phyloP scores from a whole-genome alignment of 1,140 invertebrate genomes.

The Meteorus sp. region DNA sequence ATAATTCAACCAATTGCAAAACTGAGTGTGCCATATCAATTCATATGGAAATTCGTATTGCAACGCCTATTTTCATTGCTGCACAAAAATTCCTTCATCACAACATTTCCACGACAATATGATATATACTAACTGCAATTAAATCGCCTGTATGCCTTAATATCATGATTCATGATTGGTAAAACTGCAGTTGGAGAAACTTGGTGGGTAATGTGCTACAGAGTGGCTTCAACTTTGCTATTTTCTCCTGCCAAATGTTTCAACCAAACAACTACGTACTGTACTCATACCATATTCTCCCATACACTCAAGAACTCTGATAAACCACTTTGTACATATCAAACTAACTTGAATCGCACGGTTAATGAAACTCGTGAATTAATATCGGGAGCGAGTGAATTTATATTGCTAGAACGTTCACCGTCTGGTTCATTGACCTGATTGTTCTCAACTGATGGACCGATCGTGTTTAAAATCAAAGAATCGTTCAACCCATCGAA shows the following conservation, averaged over 20 bases:
- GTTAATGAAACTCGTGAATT: constrained; percentile 3
- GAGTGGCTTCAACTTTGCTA: constrained; percentile 43
- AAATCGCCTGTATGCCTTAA: constrained; percentile 47
- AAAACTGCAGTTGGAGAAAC: constrained; percentile 14
- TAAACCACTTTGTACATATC: too few relatives aligned
- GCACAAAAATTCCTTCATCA: constrained; percentile 21
- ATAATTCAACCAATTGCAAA: too few relatives aligned
- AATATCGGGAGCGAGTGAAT: not conserved
- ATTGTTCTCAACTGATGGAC: constrained; percentile 7
- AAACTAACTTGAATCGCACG: too few relatives aligned
- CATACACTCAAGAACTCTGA: too few relatives aligned
- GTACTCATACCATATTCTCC: not conserved
- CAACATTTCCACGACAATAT: constrained; percentile 39
- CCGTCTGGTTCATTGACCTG: not conserved
- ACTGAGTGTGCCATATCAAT: too few relatives aligned
- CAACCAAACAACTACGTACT: not conserved
- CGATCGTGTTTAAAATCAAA: constrained; percentile 14
- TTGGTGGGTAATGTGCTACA: constrained; percentile 32
- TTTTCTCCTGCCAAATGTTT: constrained; percentile 12
- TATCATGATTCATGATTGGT: constrained; percentile 34
- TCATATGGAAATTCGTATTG: too few relatives aligned
- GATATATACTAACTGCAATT: constrained; percentile 59
- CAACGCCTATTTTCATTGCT: not conserved
- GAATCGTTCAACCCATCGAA: not conserved
- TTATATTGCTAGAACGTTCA: not conserved